phyloP scores from a whole-genome alignment of 2,113 vertebrate species.

The Tichodroma muraria region DNA sequence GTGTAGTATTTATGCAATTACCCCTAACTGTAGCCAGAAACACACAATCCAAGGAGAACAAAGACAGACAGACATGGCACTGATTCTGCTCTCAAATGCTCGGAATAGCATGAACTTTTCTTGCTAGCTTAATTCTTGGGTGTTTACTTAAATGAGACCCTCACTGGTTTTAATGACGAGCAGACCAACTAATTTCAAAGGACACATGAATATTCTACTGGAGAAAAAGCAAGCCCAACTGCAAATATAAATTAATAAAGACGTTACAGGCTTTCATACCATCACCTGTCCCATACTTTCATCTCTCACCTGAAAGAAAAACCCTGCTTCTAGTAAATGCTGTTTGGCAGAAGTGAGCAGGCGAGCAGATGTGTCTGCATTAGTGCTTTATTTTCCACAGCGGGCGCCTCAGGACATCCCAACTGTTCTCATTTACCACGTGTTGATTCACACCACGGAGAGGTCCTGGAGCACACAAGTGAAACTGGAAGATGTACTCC shows the following conservation, averaged over 20 bases:
- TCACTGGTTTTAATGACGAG: not conserved
- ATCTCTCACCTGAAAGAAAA: not conserved
- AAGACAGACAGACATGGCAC: not conserved
- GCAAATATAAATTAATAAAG: not conserved
- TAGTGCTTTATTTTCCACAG: not conserved
- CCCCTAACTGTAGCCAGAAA: not conserved
- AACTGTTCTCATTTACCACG: not conserved
- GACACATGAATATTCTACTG: not conserved
- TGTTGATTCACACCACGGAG: not conserved
- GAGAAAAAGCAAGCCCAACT: not conserved
- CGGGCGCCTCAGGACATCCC: fast-evolving
- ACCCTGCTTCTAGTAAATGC: not conserved
- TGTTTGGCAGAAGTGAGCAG: not conserved
- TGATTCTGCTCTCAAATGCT: not conserved
- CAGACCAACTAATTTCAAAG: not conserved
- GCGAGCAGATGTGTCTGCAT: not conserved
- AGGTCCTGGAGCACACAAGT: not conserved
- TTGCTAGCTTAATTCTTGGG: not conserved
- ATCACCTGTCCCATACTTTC: not conserved
- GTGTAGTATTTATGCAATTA: not conserved
- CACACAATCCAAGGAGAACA: not conserved
- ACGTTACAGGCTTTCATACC: not conserved
- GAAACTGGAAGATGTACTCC: not conserved
- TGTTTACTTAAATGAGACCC: not conserved
- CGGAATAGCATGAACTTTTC: not conserved